phyloP scores from a whole-genome alignment of 2,113 vertebrate species.

The Callospermophilus lateralis region DNA sequence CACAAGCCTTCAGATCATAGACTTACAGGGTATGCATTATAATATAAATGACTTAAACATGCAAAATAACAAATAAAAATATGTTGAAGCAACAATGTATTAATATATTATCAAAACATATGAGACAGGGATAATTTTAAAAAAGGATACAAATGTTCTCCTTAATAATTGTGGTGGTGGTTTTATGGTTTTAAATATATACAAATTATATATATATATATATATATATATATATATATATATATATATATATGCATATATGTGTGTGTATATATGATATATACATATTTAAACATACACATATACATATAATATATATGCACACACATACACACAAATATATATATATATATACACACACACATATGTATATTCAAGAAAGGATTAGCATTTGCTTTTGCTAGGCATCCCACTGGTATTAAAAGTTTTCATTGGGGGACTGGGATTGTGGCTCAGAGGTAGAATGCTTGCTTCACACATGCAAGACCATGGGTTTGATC shows the following conservation, averaged over 20 bases:
- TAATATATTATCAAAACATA: neutral
- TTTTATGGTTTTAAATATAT: neutral
- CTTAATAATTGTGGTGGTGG: neutral
- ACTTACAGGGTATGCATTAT: neutral
- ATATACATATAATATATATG: no score
- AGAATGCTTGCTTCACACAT: no score
- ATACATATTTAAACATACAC: neutral
- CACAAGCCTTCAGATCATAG: neutral
- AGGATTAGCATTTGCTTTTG: no score
- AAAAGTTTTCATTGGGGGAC: no score
- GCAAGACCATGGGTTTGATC: no score
- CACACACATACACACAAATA: no score
- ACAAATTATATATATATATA: neutral
- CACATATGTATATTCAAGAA: no score
- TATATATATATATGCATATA: no score
- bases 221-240: neutral
- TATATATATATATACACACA: no score
- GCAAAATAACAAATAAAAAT: conserved; percentile 15
- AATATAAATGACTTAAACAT: conserved; percentile 1
- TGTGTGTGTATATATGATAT: no score
- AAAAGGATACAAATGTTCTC: neutral
- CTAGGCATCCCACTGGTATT: no score
- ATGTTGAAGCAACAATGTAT: neutral
- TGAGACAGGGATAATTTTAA: neutral
- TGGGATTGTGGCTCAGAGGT: no score